A percentile compares a stretch with the other conserved stretches of the same genome.
Evolutionary conservation across 2,888 invertebrate species (phyloP).

Genomic region (Papilio gigon): DNA sequence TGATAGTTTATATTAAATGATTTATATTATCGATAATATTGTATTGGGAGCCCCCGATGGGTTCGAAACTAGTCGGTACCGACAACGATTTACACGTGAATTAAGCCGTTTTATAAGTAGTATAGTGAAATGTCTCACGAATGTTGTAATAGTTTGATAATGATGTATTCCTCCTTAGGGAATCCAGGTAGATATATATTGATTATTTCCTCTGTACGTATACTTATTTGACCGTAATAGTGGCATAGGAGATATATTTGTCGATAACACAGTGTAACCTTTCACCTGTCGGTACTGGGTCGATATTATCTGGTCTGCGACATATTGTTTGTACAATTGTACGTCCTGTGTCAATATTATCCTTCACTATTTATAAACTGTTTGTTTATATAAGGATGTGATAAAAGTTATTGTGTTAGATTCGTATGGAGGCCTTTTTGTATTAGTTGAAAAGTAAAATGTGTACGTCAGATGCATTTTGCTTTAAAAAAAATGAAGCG

Average conservation of each 20-base stretch:
- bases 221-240: background rate
- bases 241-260: background rate
- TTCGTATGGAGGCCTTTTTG: background rate
- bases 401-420: slow-evolving; percentile 21
- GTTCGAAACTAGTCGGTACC: no score
- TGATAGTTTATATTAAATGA: no score
- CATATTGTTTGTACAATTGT: slow-evolving; percentile 26
- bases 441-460: background rate
- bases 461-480: background rate
- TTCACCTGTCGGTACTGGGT: slow-evolving; percentile 14
- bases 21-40: no score
- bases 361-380: slow-evolving; percentile 30
- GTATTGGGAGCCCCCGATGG: no score
- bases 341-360: slow-evolving; percentile 31
- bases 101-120: no score
- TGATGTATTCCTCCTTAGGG: no score
- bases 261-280: slow-evolving; percentile 19
- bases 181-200: no score
- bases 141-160: no score
- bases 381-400: slow-evolving; percentile 22
- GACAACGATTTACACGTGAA: no score
- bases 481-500: background rate
- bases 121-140: no score
- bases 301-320: slow-evolving; percentile 8
- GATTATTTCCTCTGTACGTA: background rate